Evolutionary conservation across 2,888 invertebrate species (phyloP).

Genomic region (Drosophila peninsularis): DNA sequence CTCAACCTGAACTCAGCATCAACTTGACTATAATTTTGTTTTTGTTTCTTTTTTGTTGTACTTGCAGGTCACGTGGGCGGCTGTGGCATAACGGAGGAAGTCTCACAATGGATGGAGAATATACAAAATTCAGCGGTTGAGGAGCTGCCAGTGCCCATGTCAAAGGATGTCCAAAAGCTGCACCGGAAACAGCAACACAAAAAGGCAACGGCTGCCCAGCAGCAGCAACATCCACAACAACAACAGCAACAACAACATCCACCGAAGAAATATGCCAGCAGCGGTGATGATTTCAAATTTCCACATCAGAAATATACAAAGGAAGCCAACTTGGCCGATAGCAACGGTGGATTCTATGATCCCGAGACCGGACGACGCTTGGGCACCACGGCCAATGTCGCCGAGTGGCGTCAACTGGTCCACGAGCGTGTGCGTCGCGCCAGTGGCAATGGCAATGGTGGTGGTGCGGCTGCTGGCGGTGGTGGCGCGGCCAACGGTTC

Average conservation of each 20-base stretch:
- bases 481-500: slow-evolving; percentile 84
- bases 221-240: slow-evolving; percentile 48
- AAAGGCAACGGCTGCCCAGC: slow-evolving; percentile 56
- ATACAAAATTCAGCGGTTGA: slow-evolving; percentile 92
- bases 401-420: slow-evolving; percentile 85
- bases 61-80: slow-evolving; percentile 91
- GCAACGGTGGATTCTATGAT: slow-evolving; percentile 80
- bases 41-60: slow-evolving; percentile 34
- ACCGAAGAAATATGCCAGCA: slow-evolving; percentile 82
- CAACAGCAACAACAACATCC: slow-evolving; percentile 68
- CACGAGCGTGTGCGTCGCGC: slow-evolving; percentile 86
- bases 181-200: slow-evolving; percentile 77
- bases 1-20: slow-evolving; percentile 24
- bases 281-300: slow-evolving; percentile 85
- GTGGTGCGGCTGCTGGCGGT: slow-evolving; percentile 11
- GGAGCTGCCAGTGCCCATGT: slow-evolving; percentile 84
- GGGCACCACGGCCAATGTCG: slow-evolving; percentile 81
- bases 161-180: slow-evolving; percentile 80
- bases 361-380: slow-evolving; percentile 80
- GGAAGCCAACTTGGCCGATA: slow-evolving; percentile 88
- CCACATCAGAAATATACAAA: slow-evolving; percentile 91
- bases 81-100: slow-evolving; percentile 94
- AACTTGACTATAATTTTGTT: slow-evolving; percentile 28
- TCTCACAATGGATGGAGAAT: slow-evolving; percentile 96
- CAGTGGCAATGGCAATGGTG: slow-evolving; percentile 73